Percentiles rank a stretch among this genome's conserved stretches.
Evolutionary conservation across 2,797 vertebrate species (phyloP).

Genomic region (Hippopotamyrus pictus): DNA sequence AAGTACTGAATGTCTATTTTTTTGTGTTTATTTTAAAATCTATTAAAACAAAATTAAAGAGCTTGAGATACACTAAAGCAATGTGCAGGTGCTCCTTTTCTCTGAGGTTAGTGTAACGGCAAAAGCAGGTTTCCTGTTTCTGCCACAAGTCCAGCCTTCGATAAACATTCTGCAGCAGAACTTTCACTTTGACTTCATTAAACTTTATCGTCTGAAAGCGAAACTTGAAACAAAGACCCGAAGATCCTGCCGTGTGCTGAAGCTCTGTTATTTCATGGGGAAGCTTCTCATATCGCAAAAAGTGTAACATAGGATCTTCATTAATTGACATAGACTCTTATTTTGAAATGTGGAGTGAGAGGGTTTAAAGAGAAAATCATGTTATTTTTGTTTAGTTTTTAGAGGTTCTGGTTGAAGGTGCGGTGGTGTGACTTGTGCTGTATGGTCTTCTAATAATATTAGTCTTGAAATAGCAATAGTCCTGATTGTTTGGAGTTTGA

Average conservation of each 20-base stretch:
- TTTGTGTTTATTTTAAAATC: background rate
- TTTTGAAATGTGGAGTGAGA: background rate
- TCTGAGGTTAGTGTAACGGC: background rate
- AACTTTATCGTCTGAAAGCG: background rate
- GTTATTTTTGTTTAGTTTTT: background rate
- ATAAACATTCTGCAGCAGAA: background rate
- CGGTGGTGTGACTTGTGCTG: background rate
- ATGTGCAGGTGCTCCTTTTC: background rate
- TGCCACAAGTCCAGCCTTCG: background rate
- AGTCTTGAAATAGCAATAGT: background rate
- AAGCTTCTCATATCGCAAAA: background rate
- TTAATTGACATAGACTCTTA: background rate
- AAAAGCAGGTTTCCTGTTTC: background rate
- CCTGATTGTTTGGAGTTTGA: background rate
- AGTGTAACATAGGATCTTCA: background rate
- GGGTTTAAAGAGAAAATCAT: background rate
- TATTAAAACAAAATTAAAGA: background rate
- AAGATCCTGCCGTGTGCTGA: background rate
- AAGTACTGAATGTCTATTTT: background rate
- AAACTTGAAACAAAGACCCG: background rate
- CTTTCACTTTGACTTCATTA: background rate
- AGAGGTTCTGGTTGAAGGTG: background rate
- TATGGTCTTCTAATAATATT: background rate
- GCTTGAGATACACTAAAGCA: background rate
- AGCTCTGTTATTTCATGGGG: background rate